Evolutionary conservation across 1,140 invertebrate genomes (phyloP).

Genomic region (Ganaspis sp.): DNA sequence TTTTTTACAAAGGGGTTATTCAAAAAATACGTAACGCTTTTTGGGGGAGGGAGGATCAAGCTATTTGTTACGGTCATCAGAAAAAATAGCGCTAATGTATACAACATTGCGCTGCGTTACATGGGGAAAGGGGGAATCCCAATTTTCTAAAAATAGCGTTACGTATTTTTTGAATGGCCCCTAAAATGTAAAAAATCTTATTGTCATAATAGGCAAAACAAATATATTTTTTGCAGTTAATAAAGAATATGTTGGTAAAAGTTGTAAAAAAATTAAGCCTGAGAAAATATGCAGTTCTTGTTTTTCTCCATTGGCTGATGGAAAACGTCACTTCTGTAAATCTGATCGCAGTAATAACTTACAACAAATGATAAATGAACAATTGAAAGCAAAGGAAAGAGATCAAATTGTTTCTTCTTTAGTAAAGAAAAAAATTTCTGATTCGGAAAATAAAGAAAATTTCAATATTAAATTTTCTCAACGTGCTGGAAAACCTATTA

Average conservation of each 20-base stretch:
- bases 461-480: background rate
- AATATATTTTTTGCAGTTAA: background rate
- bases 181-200: background rate
- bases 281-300: background rate
- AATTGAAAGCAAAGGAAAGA: background rate
- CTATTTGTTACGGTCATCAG: too few relatives aligned
- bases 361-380: background rate
- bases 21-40: constrained; percentile 1
- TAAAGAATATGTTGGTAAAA: background rate
- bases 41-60: background rate
- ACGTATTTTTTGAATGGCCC: background rate
- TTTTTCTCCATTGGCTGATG: background rate
- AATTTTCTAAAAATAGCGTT: background rate
- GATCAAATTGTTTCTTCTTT: background rate
- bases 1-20: constrained; percentile 5
- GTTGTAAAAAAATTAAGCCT: background rate
- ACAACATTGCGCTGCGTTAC: too few relatives aligned
- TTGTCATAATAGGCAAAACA: background rate
- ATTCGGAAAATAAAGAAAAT: background rate
- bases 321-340: background rate
- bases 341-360: background rate
- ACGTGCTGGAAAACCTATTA: background rate
- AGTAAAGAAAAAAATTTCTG: background rate
- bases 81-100: too few relatives aligned
- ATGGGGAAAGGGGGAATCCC: background rate